Evolutionary conservation across 2,113 vertebrate species (phyloP).

Genomic region (Mobula birostris): DNA sequence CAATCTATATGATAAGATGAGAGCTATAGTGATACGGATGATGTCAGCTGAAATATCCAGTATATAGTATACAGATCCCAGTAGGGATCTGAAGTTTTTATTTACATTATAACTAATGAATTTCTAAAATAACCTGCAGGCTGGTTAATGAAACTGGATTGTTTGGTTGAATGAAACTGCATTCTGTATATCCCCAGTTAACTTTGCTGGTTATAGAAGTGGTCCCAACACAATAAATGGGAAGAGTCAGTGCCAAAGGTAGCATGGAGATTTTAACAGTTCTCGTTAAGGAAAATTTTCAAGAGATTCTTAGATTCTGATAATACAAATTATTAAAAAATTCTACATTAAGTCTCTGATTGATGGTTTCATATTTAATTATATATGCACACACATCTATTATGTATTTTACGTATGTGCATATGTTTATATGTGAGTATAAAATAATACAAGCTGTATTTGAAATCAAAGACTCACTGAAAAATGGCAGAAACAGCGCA

Average conservation of each 20-base stretch:
- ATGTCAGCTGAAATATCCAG: background rate
- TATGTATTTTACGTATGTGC: too few relatives aligned
- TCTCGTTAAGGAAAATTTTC: background rate
- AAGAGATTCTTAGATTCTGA: background rate
- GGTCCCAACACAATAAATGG: background rate
- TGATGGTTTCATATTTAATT: background rate
- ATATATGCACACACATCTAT: background rate
- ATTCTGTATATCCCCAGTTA: background rate
- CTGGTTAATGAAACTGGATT: background rate
- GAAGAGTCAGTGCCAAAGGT: background rate
- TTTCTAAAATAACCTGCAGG: background rate
- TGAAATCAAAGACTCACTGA: slow-evolving; percentile 46
- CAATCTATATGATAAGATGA: background rate
- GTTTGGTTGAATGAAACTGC: background rate
- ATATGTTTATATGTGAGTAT: background rate
- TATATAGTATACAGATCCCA: background rate
- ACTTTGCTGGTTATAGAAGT: background rate
- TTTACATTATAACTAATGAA: background rate
- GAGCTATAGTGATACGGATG: background rate
- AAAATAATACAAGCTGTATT: slow-evolving; percentile 41
- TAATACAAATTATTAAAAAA: background rate
- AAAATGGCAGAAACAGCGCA: slow-evolving; percentile 57
- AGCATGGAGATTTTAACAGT: background rate
- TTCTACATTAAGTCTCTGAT: too few relatives aligned
- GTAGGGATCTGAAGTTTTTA: background rate